A percentile compares a stretch with the other conserved stretches of the same genome.
These are phyloP conservation scores for Danio albolineatus DNA, from an alignment of 2,797 vertebrate species.

Conservation along the genomic window DNA sequence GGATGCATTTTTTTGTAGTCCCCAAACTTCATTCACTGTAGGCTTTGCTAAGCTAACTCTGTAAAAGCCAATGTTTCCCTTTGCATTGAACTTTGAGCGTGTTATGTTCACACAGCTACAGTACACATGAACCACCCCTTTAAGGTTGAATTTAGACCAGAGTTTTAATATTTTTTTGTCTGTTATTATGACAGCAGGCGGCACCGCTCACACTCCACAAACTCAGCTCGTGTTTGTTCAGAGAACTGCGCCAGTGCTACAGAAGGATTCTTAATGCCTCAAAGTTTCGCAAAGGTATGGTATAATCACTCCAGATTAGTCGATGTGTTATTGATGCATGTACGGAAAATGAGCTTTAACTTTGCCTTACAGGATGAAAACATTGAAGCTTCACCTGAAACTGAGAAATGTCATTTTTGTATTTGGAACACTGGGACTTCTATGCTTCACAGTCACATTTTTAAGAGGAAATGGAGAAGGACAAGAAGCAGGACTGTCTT, in stretches of 20 bases:
- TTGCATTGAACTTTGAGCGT: no score
- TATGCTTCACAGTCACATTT: background rate
- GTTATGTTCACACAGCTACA: no score
- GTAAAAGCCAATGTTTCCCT: no score
- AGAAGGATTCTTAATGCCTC: background rate
- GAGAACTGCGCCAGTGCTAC: background rate
- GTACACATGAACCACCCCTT: no score
- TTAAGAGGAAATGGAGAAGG: background rate
- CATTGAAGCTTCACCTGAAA: background rate
- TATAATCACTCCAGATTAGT: background rate
- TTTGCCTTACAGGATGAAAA: constrained; percentile 27
- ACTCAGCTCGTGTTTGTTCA: background rate
- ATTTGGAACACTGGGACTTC: background rate
- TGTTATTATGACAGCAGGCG: background rate
- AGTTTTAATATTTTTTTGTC: background rate
- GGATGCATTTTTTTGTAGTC: no score
- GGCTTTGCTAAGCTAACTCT: no score
- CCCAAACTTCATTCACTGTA: no score
- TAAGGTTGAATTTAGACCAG: background rate
- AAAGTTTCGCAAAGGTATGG: background rate
- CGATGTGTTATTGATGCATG: background rate
- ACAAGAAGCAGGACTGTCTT: background rate
- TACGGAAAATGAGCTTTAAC: background rate
- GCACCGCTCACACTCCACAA: background rate
- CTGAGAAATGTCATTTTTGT: background rate